phyloP scores from a whole-genome alignment of 2,888 invertebrate genomes.

The Teleiodes luculella region DNA sequence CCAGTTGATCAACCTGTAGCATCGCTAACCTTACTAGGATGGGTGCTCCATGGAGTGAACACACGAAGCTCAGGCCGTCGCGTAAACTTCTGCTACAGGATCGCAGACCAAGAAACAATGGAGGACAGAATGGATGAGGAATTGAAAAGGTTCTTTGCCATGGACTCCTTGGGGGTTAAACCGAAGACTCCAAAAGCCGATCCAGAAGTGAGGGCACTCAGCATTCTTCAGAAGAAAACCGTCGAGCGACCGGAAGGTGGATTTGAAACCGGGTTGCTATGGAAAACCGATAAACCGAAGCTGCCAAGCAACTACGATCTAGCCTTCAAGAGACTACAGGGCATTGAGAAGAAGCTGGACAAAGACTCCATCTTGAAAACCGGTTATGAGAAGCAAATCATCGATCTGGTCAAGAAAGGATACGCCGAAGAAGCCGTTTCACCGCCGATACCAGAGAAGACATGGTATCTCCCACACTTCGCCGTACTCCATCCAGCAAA shows the following conservation, averaged over 20 bases:
- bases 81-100: too few relatives aligned
- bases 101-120: too few relatives aligned
- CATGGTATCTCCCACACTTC: constrained; percentile 25
- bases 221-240: constrained; percentile 8
- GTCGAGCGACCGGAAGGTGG: constrained; percentile 3
- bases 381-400: constrained; percentile 16
- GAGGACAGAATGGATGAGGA: too few relatives aligned
- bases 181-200: background rate
- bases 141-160: constrained; percentile 5
- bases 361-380: constrained; percentile 1
- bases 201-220: constrained; percentile 4
- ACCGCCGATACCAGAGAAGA: background rate
- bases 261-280: constrained; percentile 19
- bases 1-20: too few relatives aligned
- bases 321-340: constrained; percentile 3
- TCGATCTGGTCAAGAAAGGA: constrained; percentile 9
- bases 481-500: constrained; percentile 17
- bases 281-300: constrained; percentile 13
- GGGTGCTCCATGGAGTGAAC: too few relatives aligned
- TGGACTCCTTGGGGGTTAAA: constrained; percentile 6
- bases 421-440: constrained; percentile 19
- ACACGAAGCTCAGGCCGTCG: too few relatives aligned
- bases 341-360: constrained; percentile 17
- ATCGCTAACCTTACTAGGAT: too few relatives aligned
- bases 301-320: constrained; percentile 15